These are phyloP conservation scores for Dunckerocampus dactyliophorus DNA, from an alignment of 2,113 vertebrate genomes.

Conservation along the genomic window DNA sequence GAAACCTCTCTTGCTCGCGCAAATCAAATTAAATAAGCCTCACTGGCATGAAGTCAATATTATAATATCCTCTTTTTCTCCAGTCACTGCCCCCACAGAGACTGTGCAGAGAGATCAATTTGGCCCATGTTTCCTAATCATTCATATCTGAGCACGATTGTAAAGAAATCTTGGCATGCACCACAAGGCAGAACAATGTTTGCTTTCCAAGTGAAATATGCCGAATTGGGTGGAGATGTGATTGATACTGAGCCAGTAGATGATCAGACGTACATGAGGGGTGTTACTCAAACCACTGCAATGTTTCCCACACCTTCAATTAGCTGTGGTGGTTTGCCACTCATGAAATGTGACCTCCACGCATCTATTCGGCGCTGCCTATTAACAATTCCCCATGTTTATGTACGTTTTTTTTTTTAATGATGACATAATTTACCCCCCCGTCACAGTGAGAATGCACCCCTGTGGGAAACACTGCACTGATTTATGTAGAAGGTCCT, in stretches of 20 bases:
- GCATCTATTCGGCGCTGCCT: too few species aligned
- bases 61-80: neutral
- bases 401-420: too few species aligned
- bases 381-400: too few species aligned
- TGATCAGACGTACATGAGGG: conserved; percentile 20
- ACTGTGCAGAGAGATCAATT: conserved; percentile 9
- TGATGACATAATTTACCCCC: too few species aligned
- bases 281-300: conserved; percentile 10
- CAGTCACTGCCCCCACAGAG: neutral
- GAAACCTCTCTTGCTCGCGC: neutral
- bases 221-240: conserved; percentile 9
- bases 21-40: neutral
- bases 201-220: conserved; percentile 11
- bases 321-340: too few species aligned
- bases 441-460: too few species aligned
- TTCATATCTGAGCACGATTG: neutral
- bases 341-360: too few species aligned
- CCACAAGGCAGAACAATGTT: neutral
- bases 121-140: conserved; percentile 24
- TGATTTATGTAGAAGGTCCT: conserved; percentile 14
- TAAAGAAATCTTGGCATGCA: conserved; percentile 13
- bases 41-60: neutral
- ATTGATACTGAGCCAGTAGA: conserved; percentile 26
- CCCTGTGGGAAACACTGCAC: conserved; percentile 18
- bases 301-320: too few species aligned